A percentile compares a stretch with the other conserved stretches of the same genome.
Conservation (phyloP, 2,888 invertebrate genomes). For the Gastracanthus pulcherrimus region DNA sequence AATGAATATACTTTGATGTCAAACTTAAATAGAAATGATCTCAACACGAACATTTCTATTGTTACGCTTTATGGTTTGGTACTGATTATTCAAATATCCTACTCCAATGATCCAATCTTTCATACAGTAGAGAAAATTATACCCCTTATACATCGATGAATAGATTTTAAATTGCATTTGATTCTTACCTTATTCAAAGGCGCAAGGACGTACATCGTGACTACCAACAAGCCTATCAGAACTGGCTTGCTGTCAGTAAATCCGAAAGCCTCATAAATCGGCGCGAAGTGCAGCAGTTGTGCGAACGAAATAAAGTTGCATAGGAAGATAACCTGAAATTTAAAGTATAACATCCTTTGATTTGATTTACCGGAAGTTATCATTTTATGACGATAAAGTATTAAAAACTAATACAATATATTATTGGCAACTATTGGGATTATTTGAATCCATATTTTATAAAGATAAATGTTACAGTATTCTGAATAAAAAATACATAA, state of each 20-base stretch:
- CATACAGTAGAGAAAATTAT: constrained; percentile 20
- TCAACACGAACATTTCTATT: background rate
- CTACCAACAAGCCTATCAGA: constrained; percentile 93
- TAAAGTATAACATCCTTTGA: constrained; percentile 41
- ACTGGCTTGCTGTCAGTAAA: constrained; percentile 90
- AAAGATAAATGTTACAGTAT: background rate
- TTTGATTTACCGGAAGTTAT: constrained; percentile 16
- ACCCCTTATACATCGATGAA: constrained; percentile 9
- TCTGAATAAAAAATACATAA: background rate
- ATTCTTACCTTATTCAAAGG: constrained; percentile 90
- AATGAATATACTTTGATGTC: background rate
- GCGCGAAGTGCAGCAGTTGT: constrained; percentile 80
- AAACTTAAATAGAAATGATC: background rate
- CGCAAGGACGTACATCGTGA: constrained; percentile 94
- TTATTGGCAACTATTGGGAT: background rate
- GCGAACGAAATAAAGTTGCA: constrained; percentile 82
- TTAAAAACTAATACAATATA: background rate
- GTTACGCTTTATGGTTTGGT: background rate
- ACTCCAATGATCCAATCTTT: background rate
- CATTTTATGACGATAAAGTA: background rate
- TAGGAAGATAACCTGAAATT: constrained; percentile 81
- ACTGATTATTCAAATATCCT: background rate
- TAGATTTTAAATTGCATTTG: background rate
- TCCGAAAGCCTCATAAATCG: constrained; percentile 93
- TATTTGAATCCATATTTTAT: too few relatives aligned